phyloP scores from a whole-genome alignment of 1,140 invertebrate genomes.

The Pseudomyrmex flavicornis region DNA sequence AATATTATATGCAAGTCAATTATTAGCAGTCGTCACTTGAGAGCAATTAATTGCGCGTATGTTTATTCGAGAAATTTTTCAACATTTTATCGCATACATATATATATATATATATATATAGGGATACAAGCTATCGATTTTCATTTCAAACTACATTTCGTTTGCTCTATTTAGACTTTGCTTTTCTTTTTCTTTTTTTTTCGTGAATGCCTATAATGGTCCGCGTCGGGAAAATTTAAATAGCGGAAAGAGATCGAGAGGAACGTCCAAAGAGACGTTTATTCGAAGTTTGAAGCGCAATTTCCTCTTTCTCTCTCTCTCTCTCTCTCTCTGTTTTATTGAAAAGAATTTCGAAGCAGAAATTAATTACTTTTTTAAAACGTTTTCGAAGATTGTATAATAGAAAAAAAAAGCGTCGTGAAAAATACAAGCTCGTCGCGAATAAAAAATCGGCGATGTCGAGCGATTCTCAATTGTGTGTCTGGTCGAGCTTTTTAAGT shows the following conservation, averaged over 20 bases:
- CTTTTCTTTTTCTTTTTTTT: not conserved
- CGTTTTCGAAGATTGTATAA: not conserved
- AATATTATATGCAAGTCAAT: not conserved
- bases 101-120: not conserved
- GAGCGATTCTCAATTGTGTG: slow-evolving; percentile 13
- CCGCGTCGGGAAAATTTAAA: slow-evolving; percentile 32
- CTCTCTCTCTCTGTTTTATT: slow-evolving; percentile 10
- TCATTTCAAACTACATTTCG: slow-evolving; percentile 41
- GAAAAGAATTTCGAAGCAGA: slow-evolving; percentile 25
- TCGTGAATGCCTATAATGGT: slow-evolving; percentile 14
- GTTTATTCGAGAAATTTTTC: not conserved
- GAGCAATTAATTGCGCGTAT: not conserved
- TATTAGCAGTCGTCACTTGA: not conserved
- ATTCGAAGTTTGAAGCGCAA: slow-evolving; percentile 31
- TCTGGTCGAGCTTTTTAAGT: not conserved
- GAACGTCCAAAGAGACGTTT: slow-evolving; percentile 36
- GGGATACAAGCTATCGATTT: slow-evolving; percentile 28
- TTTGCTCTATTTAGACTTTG: not conserved
- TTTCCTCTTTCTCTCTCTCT: slow-evolving; percentile 30
- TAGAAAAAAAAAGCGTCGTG: not conserved
- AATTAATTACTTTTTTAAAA: slow-evolving; percentile 42
- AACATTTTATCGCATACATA: no score
- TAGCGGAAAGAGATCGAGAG: slow-evolving; percentile 21
- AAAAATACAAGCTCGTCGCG: not conserved
- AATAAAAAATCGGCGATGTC: not conserved